Conservation (phyloP, 2,113 vertebrate species). For the Copsychus sechellarum region DNA sequence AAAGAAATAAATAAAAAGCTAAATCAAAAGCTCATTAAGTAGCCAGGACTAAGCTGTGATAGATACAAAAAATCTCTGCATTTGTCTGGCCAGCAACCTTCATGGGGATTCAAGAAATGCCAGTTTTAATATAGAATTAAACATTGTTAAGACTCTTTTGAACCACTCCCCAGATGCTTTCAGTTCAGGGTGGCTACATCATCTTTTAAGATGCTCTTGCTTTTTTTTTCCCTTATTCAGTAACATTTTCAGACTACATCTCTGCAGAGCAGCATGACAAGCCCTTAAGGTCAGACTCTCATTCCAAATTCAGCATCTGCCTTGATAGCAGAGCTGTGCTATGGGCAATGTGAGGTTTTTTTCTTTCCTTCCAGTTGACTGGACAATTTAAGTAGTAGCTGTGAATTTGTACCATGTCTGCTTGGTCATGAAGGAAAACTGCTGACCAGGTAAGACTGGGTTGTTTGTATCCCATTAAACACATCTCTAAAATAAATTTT, state of each 20-base stretch:
- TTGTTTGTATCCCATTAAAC: background rate
- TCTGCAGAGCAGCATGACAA: background rate
- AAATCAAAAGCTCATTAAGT: background rate
- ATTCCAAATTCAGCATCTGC: background rate
- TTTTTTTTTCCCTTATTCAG: background rate
- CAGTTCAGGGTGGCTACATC: background rate
- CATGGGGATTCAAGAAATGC: background rate
- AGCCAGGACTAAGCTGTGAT: background rate
- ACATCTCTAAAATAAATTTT: background rate
- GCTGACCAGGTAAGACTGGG: background rate
- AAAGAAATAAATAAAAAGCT: background rate
- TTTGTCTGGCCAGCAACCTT: background rate
- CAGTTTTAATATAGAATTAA: background rate
- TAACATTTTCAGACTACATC: background rate
- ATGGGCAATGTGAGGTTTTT: background rate
- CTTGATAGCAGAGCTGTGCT: background rate
- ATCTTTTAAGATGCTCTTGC: background rate
- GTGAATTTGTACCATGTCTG: background rate
- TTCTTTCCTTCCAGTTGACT: background rate
- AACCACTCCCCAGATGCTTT: background rate
- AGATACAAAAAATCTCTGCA: background rate
- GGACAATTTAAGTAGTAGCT: background rate
- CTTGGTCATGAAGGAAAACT: background rate
- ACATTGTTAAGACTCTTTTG: background rate
- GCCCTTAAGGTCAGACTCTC: background rate